Evolutionary conservation across 1,140 invertebrate genomes (phyloP), one percentile per base, ranked within the genome.

Genomic region (Neotoxoptera formosana): DNA sequence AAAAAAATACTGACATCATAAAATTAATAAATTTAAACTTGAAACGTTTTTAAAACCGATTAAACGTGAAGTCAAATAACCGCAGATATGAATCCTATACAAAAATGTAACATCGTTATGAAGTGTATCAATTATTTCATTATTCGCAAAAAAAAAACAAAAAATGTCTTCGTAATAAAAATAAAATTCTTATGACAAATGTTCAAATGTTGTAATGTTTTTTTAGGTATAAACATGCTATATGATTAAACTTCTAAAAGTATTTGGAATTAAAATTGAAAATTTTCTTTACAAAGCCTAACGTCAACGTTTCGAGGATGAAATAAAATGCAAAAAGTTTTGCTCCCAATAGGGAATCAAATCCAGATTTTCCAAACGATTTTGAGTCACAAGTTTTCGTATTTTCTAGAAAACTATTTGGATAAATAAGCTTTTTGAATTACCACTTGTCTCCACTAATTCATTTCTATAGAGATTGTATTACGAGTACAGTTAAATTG

Each of bases 241-340:
- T n/a, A 17, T 76, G 60, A n/a, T 76, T n/a, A n/a, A 67, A 76
- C 14, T 76, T 76, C n/a, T 7, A n/a, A 76, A n/a, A n/a, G n/a
- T 76, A 76, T 76, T n/a, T 76, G 60, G 60, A 76, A 76, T n/a
- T 76, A 76, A 67, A 67, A n/a, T 76, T n/a, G 30, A n/a, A 76
- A n/a, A 67, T n/a, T 67, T 1, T 67, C 60, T 67, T 4, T 17
- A 67, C 30, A n/a, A 76, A 76, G n/a, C 7, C 60, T n/a, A n/a
- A 67, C 30, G 30, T 67, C 25, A 11, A 67, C 30, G 30, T n/a
- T 76, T n/a, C 60, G n/a, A n/a, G 60, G n/a, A 76, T 76, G 14
- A n/a, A 76, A 76, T 76, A 76, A n/a, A n/a, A 76, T 76, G n/a
- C 6, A 17, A 76, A 76, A 76, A 76, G 60, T 76, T 76, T 76